Base-by-base conservation (phyloP, 1,140 invertebrate genomes). In the Aphis gossypii region DNA sequence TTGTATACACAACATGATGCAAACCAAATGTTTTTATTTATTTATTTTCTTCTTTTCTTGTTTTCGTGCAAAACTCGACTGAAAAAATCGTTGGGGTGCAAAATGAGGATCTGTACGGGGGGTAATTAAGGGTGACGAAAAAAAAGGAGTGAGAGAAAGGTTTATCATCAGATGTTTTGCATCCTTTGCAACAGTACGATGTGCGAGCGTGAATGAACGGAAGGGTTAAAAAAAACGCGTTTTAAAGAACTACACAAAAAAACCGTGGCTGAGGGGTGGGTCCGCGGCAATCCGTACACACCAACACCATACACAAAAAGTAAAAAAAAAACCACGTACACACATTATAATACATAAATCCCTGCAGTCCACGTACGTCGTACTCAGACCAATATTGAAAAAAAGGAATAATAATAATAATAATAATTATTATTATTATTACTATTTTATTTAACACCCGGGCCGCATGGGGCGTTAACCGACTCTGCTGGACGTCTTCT, bases 81-180 rank as follows among this genome's bases (percentile, higher is more conserved):
- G 18, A 91, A 76, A 51, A 76, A 46, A 20, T 46, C 30, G 56
- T 44, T n/a, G 35, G 56, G 56, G 56, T 35, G 25, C 9, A 30
- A 48, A 84, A 54, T n/a, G 91, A 84, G n/a, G n/a, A 54, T 89
- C 87, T 38, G 20, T 89, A 84, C 91, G 76, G 91, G 91, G 91
- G 91, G 91, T 93, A 93, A 93, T 93, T 93, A 93, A 83, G 91
- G 76, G 91, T 93, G 91, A 93, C 76, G 30, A 84, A 84, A 54
- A 54, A 76, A 38, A 41, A 48, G 23, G 38, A 86, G 30, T 7
- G 90, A 92, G 76, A 83, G 76, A 92, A 82, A 90, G 88, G 89
- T 68, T 60, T 90, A 90, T 68, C 35, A 41, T 90, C 89, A 25
- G 89, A 84, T 93, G 76, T 84, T 93, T 93, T 84, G 91, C 91